Conservation (phyloP, 2,113 vertebrate genomes). For the Gnathonemus longibarbis region DNA sequence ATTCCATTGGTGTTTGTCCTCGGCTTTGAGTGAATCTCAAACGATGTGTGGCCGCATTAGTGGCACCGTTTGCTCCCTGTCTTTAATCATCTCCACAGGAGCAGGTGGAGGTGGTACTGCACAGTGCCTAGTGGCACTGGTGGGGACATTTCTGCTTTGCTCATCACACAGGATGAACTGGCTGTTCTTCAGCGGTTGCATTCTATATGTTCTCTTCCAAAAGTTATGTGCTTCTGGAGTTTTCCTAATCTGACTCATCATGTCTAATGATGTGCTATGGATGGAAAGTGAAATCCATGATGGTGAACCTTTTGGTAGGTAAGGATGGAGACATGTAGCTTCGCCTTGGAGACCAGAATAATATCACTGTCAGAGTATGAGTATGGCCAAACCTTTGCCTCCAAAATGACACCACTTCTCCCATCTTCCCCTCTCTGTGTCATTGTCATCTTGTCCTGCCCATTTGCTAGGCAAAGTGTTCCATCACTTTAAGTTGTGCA, state of each 20-base stretch:
- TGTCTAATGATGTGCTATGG: background rate
- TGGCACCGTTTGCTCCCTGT: background rate
- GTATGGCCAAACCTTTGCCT: background rate
- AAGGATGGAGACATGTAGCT: background rate
- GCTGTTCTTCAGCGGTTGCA: background rate
- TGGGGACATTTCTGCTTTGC: background rate
- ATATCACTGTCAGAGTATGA: background rate
- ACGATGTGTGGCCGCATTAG: background rate
- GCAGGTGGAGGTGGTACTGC: background rate
- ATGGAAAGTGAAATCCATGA: background rate
- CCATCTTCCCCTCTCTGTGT: slow-evolving; percentile 9
- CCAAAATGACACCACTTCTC: slow-evolving; percentile 10
- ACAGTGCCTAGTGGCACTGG: background rate
- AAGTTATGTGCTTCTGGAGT: background rate
- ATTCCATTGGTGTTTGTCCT: background rate
- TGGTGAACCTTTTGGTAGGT: background rate
- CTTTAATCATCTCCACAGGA: background rate
- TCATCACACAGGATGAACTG: background rate
- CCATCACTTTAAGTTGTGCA: slow-evolving; percentile 32
- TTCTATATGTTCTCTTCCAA: background rate
- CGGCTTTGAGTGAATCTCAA: background rate
- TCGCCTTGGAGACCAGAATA: background rate
- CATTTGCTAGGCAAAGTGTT: slow-evolving; percentile 34
- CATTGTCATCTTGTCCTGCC: slow-evolving; percentile 27
- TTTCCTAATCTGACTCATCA: background rate